Evolutionary conservation across 2,797 vertebrate genomes (phyloP).

Genomic region (Microctenopoma steveboyesi): DNA sequence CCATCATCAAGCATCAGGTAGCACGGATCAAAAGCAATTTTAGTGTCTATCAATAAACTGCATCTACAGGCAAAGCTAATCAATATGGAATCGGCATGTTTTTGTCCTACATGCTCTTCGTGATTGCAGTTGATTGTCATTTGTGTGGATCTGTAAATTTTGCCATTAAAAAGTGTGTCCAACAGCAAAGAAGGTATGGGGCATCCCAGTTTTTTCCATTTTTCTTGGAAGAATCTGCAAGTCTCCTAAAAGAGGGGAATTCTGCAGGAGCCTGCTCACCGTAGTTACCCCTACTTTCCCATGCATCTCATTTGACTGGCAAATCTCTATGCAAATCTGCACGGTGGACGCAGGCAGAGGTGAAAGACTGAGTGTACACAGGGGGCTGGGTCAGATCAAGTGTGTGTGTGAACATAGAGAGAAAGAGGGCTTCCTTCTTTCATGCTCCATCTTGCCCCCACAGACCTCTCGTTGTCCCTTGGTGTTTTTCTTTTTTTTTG

Average conservation of each 20-base stretch:
- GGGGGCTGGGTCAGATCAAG: slow-evolving; percentile 23
- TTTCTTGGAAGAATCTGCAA: slow-evolving; percentile 45
- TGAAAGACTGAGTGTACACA: slow-evolving; percentile 16
- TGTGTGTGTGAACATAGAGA: not conserved
- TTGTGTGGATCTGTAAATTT: not conserved
- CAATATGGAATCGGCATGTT: too few species aligned
- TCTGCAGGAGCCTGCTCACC: slow-evolving; percentile 50
- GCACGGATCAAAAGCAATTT: slow-evolving; percentile 17
- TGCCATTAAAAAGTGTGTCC: too few species aligned
- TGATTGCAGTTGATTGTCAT: not conserved
- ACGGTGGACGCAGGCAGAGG: slow-evolving; percentile 30
- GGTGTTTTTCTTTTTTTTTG: slow-evolving; percentile 2
- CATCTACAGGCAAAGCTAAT: too few species aligned
- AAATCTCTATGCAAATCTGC: slow-evolving; percentile 75
- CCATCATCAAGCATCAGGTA: slow-evolving; percentile 10
- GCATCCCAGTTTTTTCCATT: not conserved
- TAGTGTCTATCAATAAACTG: slow-evolving; percentile 7
- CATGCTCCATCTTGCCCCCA: slow-evolving; percentile 60
- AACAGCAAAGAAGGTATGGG: not conserved
- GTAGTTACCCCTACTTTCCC: slow-evolving; percentile 38
- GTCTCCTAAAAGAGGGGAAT: slow-evolving; percentile 55
- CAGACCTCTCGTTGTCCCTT: slow-evolving; percentile 11
- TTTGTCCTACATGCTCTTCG: too few species aligned
- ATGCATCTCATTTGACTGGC: slow-evolving; percentile 73
- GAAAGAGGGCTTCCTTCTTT: slow-evolving; percentile 12